Conservation (phyloP, 2,113 vertebrate genomes). For the Anarhynchus alexandrinus region DNA sequence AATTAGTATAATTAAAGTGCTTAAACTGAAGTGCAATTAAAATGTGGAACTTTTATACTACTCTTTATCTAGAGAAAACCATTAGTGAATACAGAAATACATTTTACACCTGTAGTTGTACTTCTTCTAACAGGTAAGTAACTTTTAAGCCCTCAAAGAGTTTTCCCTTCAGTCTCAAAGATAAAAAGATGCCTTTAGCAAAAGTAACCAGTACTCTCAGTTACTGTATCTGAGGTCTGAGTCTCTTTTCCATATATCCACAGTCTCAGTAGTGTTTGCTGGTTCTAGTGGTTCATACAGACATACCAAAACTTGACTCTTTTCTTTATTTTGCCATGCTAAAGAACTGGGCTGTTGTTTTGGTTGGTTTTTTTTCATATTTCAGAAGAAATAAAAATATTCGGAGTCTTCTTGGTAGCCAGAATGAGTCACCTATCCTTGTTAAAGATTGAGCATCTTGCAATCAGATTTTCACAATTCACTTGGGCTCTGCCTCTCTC, state of each 20-base stretch:
- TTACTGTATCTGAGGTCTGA: background rate
- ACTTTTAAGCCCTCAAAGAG: background rate
- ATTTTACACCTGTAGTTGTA: background rate
- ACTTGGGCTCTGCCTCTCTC: background rate
- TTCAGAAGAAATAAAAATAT: background rate
- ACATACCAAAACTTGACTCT: background rate
- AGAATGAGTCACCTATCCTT: background rate
- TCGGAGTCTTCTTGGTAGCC: background rate
- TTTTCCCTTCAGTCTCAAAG: background rate
- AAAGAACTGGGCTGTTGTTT: background rate
- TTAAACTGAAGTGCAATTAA: background rate
- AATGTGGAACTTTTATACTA: background rate
- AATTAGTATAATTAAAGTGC: background rate
- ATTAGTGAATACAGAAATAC: background rate
- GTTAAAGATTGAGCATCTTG: background rate
- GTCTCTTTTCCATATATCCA: background rate
- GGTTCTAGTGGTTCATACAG: background rate
- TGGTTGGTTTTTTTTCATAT: background rate
- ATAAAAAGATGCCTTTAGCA: background rate
- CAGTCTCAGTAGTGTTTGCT: background rate
- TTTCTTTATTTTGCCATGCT: background rate
- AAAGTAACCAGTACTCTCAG: background rate
- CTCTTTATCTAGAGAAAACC: background rate
- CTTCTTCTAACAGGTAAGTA: background rate
- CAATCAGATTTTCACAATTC: background rate